phyloP scores from a whole-genome alignment of 2,113 vertebrate species.

The Colinus virginianus region DNA sequence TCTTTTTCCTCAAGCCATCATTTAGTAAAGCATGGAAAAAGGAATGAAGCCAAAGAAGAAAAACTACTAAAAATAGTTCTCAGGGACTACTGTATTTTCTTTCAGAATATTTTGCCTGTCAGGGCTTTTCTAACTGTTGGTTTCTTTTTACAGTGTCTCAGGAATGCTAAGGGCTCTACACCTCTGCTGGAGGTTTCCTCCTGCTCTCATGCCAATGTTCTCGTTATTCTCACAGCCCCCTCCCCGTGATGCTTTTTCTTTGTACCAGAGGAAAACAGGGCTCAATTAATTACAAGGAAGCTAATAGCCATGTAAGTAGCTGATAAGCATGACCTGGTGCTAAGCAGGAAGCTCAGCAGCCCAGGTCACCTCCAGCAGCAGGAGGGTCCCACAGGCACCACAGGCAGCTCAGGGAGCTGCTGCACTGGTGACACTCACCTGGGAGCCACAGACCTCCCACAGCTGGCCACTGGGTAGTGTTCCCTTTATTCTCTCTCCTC shows the following conservation, averaged over 20 bases:
- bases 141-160: neutral
- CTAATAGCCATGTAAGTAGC: neutral
- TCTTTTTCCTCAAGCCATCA: neutral
- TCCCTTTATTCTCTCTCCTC: neutral
- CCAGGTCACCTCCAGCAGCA: neutral
- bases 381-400: neutral
- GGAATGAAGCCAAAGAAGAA: neutral
- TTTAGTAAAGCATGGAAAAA: neutral
- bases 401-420: neutral
- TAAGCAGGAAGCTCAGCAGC: neutral
- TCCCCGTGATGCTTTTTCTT: neutral
- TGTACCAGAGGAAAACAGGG: neutral
- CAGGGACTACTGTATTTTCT: neutral
- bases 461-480: too few relatives aligned
- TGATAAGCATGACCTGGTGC: accelerated
- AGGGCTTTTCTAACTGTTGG: neutral
- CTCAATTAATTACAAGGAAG: neutral
- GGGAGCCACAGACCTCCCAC: neutral
- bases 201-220: neutral
- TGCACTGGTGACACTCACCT: accelerated
- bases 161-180: neutral
- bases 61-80: neutral
- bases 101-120: neutral
- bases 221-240: neutral
- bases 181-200: neutral